These are phyloP conservation scores for Aporrectodea caliginosa DNA, from an alignment of 1,140 invertebrate genomes.

Conservation along the genomic window DNA sequence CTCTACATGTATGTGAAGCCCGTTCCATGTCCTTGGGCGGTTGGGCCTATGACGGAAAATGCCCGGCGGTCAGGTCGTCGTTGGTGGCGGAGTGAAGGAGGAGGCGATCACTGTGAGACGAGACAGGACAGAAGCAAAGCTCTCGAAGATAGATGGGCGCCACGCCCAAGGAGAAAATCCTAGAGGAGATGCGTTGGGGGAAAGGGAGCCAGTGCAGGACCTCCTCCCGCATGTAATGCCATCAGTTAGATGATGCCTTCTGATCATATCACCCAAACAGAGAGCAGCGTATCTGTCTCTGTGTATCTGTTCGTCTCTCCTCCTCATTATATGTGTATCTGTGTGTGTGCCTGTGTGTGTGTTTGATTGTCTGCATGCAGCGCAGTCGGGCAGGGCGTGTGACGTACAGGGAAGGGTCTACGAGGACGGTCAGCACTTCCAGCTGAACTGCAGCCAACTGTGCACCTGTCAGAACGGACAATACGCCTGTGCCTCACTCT, in stretches of 20 bases:
- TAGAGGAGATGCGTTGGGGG: background rate
- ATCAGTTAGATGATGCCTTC: background rate
- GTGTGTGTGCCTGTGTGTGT: no score
- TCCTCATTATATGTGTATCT: background rate
- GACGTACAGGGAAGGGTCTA: constrained; percentile 62
- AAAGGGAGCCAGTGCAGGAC: background rate
- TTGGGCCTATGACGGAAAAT: no score
- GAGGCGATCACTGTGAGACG: no score
- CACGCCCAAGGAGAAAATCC: no score
- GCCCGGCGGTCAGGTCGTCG: no score
- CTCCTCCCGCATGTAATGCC: background rate
- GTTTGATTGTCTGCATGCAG: no score
- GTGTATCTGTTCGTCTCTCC: background rate
- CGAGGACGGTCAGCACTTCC: constrained; percentile 65
- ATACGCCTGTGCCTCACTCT: constrained; percentile 69
- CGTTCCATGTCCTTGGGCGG: no score
- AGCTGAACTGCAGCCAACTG: constrained; percentile 65
- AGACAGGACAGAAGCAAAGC: no score
- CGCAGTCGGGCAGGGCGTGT: constrained; percentile 42
- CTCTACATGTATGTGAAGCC: no score
- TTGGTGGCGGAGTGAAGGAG: no score
- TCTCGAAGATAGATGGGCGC: no score
- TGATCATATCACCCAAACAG: background rate
- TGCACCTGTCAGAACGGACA: constrained; percentile 68
- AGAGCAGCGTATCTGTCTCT: background rate